phyloP scores from a whole-genome alignment of 2,797 vertebrate genomes.

The Acrossocheilus fasciatus region DNA sequence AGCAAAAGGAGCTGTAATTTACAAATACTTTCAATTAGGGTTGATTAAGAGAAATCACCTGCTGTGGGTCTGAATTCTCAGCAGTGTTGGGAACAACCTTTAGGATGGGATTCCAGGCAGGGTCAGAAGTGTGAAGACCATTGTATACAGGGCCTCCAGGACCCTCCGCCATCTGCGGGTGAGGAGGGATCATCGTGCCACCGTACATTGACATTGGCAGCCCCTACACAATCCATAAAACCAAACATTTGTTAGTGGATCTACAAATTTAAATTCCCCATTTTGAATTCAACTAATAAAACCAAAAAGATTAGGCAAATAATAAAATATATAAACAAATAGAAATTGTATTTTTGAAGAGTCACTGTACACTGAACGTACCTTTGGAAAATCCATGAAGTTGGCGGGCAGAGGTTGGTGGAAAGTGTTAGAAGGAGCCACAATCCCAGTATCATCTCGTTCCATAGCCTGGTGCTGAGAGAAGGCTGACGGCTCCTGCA shows the following conservation, averaged over 20 bases:
- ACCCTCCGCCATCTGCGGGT: slow-evolving; percentile 93
- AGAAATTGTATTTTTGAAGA: neutral
- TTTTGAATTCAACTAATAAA: neutral
- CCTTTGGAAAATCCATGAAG: slow-evolving; percentile 99
- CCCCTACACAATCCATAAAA: slow-evolving; percentile 77
- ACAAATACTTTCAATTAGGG: neutral
- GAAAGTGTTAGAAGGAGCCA: slow-evolving; percentile 96
- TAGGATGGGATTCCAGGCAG: slow-evolving; percentile 97
- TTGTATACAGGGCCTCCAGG: slow-evolving; percentile 94
- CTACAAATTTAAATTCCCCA: neutral
- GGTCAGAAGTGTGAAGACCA: slow-evolving; percentile 94
- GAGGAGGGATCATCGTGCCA: slow-evolving; percentile 93
- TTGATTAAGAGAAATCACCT: slow-evolving; percentile 78
- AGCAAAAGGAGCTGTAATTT: neutral
- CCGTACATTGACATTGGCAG: slow-evolving; percentile 98
- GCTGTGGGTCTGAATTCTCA: slow-evolving; percentile 96
- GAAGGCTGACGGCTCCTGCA: slow-evolving; percentile 93
- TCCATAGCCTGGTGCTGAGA: slow-evolving; percentile 99
- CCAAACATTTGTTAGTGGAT: neutral
- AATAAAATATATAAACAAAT: neutral
- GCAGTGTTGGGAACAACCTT: slow-evolving; percentile 97
- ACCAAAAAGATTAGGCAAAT: neutral
- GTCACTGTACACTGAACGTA: slow-evolving; percentile 66
- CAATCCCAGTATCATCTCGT: slow-evolving; percentile 97
- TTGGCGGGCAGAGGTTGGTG: slow-evolving; percentile 96